Conservation (phyloP, 2,797 vertebrate genomes). For the Hozukius guyotensis region DNA sequence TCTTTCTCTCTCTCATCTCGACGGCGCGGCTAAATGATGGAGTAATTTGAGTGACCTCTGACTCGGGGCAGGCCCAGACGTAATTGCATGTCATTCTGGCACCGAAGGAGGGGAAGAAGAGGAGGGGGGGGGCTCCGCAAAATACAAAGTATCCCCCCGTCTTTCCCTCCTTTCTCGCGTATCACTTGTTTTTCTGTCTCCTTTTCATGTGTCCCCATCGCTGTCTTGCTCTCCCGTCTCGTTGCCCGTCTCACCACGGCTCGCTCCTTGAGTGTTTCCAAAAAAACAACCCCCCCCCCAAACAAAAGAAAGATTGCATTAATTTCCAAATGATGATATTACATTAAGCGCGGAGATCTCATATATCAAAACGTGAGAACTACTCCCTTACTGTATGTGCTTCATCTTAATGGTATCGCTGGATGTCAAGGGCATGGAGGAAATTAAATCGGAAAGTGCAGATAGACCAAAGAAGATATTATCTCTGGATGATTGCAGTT, state of each 20-base stretch:
- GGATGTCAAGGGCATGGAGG: constrained; percentile 99
- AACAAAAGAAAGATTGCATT: constrained; percentile 99
- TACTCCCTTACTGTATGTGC: constrained; percentile 95
- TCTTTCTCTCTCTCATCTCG: constrained; percentile 86
- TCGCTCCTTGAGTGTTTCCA: constrained; percentile 26
- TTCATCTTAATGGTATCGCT: constrained; percentile 99
- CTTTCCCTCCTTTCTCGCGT: constrained; percentile 10
- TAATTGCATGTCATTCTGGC: constrained; percentile 96
- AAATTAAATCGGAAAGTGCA: constrained; percentile 99
- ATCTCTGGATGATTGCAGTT: constrained; percentile 99
- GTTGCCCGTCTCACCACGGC: constrained; percentile 6
- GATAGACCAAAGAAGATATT: constrained; percentile 99
- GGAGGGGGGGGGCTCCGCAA: background rate
- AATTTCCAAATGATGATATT: constrained; percentile 99
- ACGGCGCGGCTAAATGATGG: constrained; percentile 93
- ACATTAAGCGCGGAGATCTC: constrained; percentile 93
- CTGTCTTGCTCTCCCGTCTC: constrained; percentile 11
- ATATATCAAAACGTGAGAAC: constrained; percentile 94
- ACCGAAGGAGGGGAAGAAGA: background rate
- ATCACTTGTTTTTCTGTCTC: constrained; percentile 31
- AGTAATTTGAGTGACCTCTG: constrained; percentile 97
- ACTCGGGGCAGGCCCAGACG: constrained; percentile 89
- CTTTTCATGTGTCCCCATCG: constrained; percentile 64
- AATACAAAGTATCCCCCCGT: constrained; percentile 28
- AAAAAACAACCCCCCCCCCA: constrained; percentile 71